Base-by-base conservation (phyloP, 2,888 invertebrate species). In the Drosophila mulleri region DNA sequence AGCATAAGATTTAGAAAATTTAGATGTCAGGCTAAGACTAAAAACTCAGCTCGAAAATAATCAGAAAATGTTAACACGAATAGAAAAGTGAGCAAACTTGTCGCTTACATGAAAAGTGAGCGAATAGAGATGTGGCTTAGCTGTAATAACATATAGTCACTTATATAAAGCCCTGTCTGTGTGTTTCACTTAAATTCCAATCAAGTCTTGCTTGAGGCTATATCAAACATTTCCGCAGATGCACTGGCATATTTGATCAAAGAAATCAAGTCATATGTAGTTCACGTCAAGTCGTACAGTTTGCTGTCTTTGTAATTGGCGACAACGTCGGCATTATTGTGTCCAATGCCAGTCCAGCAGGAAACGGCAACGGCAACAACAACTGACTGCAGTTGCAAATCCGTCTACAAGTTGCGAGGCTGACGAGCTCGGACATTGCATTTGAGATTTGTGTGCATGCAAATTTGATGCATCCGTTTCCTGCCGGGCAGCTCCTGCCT, bases 391-490 rank as follows among this genome's bases (percentile, higher is more conserved):
- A 41, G 16, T n/a, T 29, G 14, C 58, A 37, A 71, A 37, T 63
- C 66, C 42, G 52, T 32, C 39, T 39, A 48, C 14, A 18, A 63
- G 23, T 48, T 50, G 29, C 16, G 47, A 56, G 11, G 26, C 16
- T 18, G 9, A 44, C 11, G 45, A 45, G 18, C 63, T 62, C 44
- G 48, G 37, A 39, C 41, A 18, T 45, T 35, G 12, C 59, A 39
- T 67, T 72, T 63, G 61, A 63, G 79, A 57, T 63, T 66, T 59
- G 63, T 60, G 56, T 64, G 66, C 66, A 69, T 77, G 76, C 71
- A 75, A 80, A 80, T 83, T 81, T 76, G 56, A 83, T 83, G 74
- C 77, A 83, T 71, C 70, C 73, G 76, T 67, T 78, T 76, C 67
- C 70, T 72, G 37, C 50, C 50, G 60, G 67, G 11, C 32, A 8